These are phyloP conservation scores for Rhagium mordax DNA, from an alignment of 2,888 invertebrate genomes.

Conservation along the genomic window DNA sequence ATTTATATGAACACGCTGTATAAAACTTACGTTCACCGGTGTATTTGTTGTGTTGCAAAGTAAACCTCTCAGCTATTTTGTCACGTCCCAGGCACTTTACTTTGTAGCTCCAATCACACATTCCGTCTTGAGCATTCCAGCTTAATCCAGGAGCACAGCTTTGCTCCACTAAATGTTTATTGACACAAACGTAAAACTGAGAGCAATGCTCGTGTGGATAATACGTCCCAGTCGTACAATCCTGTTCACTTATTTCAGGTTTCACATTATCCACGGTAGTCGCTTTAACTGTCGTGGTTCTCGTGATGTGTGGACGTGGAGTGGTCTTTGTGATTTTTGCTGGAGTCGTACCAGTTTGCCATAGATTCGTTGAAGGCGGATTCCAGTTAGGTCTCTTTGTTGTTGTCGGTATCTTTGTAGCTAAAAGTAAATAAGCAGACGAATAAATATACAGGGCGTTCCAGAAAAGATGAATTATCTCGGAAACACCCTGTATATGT, in stretches of 20 bases:
- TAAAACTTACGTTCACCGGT: slow-evolving; percentile 43
- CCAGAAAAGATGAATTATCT: no score
- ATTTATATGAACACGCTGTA: no score
- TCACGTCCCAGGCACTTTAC: slow-evolving; percentile 74
- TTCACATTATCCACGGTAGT: slow-evolving; percentile 50
- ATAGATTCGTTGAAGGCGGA: slow-evolving; percentile 37
- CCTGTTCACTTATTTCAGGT: slow-evolving; percentile 41
- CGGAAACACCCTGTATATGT: no score
- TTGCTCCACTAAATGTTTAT: slow-evolving; percentile 79
- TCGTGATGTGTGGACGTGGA: slow-evolving; percentile 46
- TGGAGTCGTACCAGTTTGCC: slow-evolving; percentile 43
- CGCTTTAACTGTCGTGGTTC: slow-evolving; percentile 42
- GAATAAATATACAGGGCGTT: no score
- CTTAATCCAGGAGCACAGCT: slow-evolving; percentile 84
- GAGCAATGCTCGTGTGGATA: slow-evolving; percentile 83
- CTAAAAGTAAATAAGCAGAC: slow-evolving; percentile 44
- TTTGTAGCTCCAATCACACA: slow-evolving; percentile 84
- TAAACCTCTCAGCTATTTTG: slow-evolving; percentile 55
- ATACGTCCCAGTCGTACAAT: slow-evolving; percentile 82
- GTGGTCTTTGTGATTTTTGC: slow-evolving; percentile 57
- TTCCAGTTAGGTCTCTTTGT: slow-evolving; percentile 63
- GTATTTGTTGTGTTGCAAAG: slow-evolving; percentile 35
- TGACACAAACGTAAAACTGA: slow-evolving; percentile 85
- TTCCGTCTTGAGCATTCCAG: slow-evolving; percentile 78
- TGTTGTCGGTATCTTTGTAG: slow-evolving; percentile 50